phyloP scores from a whole-genome alignment of 2,113 vertebrate genomes.

The Galbula dea region DNA sequence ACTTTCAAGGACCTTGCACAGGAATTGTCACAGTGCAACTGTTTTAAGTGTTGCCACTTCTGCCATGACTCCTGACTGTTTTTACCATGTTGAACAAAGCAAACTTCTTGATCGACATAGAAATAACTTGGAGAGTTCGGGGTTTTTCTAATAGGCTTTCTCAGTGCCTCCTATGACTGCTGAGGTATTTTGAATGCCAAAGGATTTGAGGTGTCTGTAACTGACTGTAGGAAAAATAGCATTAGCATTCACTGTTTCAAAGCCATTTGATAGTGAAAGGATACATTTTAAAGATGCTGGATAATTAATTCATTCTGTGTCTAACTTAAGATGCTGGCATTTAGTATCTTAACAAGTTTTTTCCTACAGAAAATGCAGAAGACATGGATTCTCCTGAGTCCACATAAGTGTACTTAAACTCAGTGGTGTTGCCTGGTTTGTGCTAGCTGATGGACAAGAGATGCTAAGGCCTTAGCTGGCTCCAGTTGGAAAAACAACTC shows the following conservation, averaged over 20 bases:
- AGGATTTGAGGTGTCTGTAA: neutral
- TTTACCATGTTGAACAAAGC: neutral
- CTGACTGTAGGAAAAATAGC: neutral
- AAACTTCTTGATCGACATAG: neutral
- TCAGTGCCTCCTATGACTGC: neutral
- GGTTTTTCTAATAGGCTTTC: neutral
- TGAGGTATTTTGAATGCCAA: neutral
- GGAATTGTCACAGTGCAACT: neutral
- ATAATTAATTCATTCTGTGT: neutral
- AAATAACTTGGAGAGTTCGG: neutral
- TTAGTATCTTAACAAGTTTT: neutral
- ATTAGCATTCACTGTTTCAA: neutral
- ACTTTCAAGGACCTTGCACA: neutral
- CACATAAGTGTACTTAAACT: rapidly evolving
- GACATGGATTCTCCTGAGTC: neutral
- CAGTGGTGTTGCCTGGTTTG: neutral
- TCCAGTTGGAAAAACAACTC: rapidly evolving
- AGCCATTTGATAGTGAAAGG: neutral
- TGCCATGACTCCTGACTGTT: neutral
- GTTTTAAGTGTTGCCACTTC: slow-evolving; percentile 8
- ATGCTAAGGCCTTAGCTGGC: neutral
- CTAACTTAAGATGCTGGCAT: neutral
- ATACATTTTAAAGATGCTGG: neutral
- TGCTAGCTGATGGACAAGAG: neutral
- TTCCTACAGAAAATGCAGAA: neutral